Evolutionary conservation across 2,113 vertebrate species (phyloP).

Genomic region (Merops nubicus): DNA sequence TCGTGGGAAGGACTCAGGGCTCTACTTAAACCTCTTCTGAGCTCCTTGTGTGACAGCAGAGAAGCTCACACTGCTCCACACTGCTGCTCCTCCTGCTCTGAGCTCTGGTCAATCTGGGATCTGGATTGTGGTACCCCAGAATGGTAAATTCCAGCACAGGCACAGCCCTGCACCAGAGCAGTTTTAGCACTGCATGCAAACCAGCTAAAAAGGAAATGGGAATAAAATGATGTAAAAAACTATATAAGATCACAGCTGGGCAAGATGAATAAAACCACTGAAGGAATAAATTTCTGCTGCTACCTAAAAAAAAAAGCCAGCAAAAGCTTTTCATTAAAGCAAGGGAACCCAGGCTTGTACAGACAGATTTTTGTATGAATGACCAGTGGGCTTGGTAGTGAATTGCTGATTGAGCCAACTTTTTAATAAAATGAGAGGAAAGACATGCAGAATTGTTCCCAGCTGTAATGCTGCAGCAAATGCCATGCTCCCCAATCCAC

Average conservation of each 20-base stretch:
- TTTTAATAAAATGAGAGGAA: slow-evolving; percentile 15
- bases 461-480: neutral
- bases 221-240: neutral
- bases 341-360: neutral
- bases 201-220: neutral
- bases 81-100: neutral
- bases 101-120: neutral
- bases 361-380: neutral
- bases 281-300: neutral
- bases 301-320: slow-evolving; percentile 32
- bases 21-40: neutral
- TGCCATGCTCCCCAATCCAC: neutral
- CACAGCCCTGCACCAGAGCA: neutral
- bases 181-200: neutral
- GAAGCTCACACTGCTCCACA: neutral
- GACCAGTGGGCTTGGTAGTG: neutral
- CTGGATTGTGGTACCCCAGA: neutral
- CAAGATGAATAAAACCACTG: neutral
- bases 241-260: neutral
- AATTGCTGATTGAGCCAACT: neutral
- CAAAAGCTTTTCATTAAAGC: slow-evolving; percentile 17
- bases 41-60: neutral
- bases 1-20: neutral
- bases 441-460: neutral
- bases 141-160: neutral